A percentile compares a stretch with the other conserved stretches of the same genome.
Conservation (phyloP, 2,113 vertebrate genomes). For the Lates calcarifer region DNA sequence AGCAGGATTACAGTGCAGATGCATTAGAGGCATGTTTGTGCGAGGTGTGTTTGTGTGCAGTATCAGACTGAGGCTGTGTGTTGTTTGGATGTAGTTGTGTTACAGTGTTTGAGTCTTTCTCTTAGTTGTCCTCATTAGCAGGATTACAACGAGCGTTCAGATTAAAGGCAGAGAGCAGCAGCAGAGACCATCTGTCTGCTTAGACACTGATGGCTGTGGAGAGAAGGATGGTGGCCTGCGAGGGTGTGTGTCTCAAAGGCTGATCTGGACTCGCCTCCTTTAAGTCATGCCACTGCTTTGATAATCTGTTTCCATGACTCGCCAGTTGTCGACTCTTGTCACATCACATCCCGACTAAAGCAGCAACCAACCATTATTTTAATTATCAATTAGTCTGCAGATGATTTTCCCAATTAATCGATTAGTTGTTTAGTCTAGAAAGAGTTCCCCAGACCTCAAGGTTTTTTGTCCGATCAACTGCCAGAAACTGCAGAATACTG, state of each 20-base stretch:
- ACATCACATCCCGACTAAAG: background rate
- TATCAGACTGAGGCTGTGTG: too few species aligned
- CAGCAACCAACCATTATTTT: background rate
- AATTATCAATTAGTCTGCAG: too few species aligned
- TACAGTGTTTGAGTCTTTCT: background rate
- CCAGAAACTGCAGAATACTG: too few species aligned
- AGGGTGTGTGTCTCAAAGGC: background rate
- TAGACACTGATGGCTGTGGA: background rate
- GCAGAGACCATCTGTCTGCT: conserved; percentile 59
- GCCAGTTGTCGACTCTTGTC: background rate
- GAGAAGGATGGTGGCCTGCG: conserved; percentile 15
- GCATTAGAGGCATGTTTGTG: background rate
- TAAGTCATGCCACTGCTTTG: background rate
- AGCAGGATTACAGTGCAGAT: too few species aligned
- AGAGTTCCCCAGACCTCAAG: too few species aligned
- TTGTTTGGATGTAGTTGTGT: background rate
- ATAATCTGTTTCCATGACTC: background rate
- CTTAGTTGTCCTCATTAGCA: conserved; percentile 51
- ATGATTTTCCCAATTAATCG: background rate
- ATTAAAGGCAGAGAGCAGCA: conserved; percentile 53
- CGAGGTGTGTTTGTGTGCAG: too few species aligned
- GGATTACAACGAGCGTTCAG: conserved; percentile 59
- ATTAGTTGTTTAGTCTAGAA: background rate
- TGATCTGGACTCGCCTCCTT: background rate
- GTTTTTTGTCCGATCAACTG: too few species aligned